phyloP scores from a whole-genome alignment of 2,888 invertebrate species.

The Hypomecis punctinalis region DNA sequence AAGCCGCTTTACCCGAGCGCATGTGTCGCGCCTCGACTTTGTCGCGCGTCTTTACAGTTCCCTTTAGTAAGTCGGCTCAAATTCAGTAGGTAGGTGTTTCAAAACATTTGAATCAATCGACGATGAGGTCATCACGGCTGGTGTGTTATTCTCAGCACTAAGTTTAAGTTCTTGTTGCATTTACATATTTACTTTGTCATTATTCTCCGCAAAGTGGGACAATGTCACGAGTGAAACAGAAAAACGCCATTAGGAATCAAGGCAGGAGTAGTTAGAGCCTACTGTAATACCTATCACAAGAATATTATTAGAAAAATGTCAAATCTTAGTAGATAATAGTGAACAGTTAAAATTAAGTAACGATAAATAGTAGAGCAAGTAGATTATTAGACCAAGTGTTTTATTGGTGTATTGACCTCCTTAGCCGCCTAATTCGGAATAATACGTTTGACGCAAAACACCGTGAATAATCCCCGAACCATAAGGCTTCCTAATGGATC shows the following conservation, averaged over 20 bases:
- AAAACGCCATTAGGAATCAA: slow-evolving; percentile 8
- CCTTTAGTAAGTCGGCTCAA: background rate
- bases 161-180: slow-evolving; percentile 1
- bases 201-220: slow-evolving; percentile 15
- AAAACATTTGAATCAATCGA: slow-evolving; percentile 1
- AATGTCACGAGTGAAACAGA: slow-evolving; percentile 10
- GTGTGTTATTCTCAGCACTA: background rate
- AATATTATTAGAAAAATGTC: background rate
- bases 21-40: background rate
- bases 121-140: background rate
- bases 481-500: slow-evolving; percentile 17
- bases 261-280: background rate
- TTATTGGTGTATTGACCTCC: background rate
- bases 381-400: background rate
- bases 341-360: no score
- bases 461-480: slow-evolving; percentile 17
- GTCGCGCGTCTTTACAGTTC: background rate
- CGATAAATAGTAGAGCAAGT: background rate
- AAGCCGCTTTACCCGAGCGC: background rate
- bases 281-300: background rate
- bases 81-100: background rate
- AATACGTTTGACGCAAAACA: slow-evolving; percentile 8
- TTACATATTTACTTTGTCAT: slow-evolving; percentile 19
- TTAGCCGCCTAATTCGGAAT: background rate
- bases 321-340: no score